phyloP scores from a whole-genome alignment of 2,797 vertebrate genomes.

The Octomys mimax region DNA sequence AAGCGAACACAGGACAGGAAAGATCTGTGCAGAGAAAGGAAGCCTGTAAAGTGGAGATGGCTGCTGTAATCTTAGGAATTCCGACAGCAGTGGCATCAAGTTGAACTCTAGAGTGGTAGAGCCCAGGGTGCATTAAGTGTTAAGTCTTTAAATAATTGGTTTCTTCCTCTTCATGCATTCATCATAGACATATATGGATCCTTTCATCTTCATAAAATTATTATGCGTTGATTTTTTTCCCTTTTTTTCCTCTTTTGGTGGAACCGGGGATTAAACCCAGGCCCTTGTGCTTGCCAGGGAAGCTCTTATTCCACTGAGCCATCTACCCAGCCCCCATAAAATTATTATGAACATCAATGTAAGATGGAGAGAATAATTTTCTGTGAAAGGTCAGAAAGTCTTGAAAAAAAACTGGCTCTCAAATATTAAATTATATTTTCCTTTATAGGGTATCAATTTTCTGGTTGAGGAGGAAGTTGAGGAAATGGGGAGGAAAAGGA shows the following conservation, averaged over 20 bases:
- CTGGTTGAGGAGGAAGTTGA: not conserved
- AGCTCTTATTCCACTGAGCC: too few species aligned
- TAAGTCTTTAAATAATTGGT: slow-evolving; percentile 6
- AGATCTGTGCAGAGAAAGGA: slow-evolving; percentile 86
- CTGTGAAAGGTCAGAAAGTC: not conserved
- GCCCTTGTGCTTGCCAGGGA: too few species aligned
- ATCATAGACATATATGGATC: not conserved
- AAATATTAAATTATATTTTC: slow-evolving; percentile 6
- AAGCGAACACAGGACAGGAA: slow-evolving; percentile 87
- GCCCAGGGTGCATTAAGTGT: not conserved
- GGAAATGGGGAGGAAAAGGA: not conserved
- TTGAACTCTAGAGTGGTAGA: slow-evolving; percentile 32
- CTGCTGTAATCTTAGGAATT: slow-evolving; percentile 79
- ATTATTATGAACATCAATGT: slow-evolving; percentile 37
- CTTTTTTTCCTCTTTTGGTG: too few species aligned
- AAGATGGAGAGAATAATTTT: slow-evolving; percentile 43
- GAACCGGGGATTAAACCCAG: too few species aligned
- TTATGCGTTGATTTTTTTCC: not conserved
- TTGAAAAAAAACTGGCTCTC: slow-evolving; percentile 3
- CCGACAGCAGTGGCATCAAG: slow-evolving; percentile 16
- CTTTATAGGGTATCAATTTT: not conserved
- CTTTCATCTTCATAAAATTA: slow-evolving; percentile 28
- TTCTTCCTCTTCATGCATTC: slow-evolving; percentile 18
- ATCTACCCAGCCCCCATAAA: not conserved
- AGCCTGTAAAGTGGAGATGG: slow-evolving; percentile 79